A percentile compares a stretch with the other conserved stretches of the same genome.
These are phyloP conservation scores for Elysia chlorotica DNA, from an alignment of 1,140 invertebrate genomes.

Conservation along the genomic window DNA sequence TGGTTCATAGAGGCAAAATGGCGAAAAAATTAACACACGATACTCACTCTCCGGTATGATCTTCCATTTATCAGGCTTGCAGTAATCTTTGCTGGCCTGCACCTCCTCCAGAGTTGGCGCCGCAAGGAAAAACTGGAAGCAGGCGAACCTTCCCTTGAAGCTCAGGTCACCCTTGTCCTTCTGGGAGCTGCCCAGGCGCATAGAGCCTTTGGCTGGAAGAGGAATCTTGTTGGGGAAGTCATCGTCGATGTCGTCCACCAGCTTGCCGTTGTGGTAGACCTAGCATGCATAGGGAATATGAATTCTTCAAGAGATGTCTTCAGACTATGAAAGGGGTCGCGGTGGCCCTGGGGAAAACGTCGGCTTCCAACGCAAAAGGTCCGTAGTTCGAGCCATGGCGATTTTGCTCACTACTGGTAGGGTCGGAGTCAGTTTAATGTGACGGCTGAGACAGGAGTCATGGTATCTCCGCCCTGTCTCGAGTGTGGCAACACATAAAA, in stretches of 20 bases:
- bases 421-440: too few species aligned
- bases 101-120: slow-evolving; percentile 18
- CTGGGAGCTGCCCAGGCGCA: slow-evolving; percentile 25
- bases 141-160: slow-evolving; percentile 25
- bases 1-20: not conserved
- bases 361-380: too few species aligned
- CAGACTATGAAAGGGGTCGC: too few species aligned
- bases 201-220: slow-evolving; percentile 21
- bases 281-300: not conserved
- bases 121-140: slow-evolving; percentile 24
- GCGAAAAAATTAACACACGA: not conserved
- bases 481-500: too few species aligned
- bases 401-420: too few species aligned
- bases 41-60: slow-evolving; percentile 20
- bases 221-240: slow-evolving; percentile 35
- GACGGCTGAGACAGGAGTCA: too few species aligned
- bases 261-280: slow-evolving; percentile 27
- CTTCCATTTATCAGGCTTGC: slow-evolving; percentile 26
- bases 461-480: too few species aligned
- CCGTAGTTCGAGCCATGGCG: too few species aligned
- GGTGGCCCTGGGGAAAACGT: too few species aligned
- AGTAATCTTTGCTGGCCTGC: slow-evolving; percentile 8
- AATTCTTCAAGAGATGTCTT: too few species aligned
- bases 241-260: slow-evolving; percentile 32
- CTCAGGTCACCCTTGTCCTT: slow-evolving; percentile 15